Evolutionary conservation across 2,797 vertebrate genomes (phyloP), one percentile per base, ranked within the genome.

Genomic region (Trachops cirrhosus): DNA sequence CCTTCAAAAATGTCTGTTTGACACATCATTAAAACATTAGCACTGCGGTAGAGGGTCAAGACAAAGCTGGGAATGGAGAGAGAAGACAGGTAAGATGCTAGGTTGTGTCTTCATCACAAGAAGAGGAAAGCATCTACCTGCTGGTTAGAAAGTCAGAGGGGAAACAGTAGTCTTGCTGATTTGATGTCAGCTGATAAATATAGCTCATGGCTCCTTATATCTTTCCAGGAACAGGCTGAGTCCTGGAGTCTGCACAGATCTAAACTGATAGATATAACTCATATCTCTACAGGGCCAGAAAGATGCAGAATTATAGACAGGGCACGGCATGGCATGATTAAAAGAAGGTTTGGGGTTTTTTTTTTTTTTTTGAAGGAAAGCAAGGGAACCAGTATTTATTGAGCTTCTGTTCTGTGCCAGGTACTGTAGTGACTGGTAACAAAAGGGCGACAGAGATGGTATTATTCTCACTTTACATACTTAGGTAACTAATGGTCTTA

Each of bases 301-400:
- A 44, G 1, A 80, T 41, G 4, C 2, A 48, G 52, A 68, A 62
- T 0, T 82, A 4, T 9, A 85, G 46, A n/a, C 21, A 80, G 79
- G n/a, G 7, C 16, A 44, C 0, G 5, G 5, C 1, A 50, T 0
- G 6, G 4, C 2, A 54, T 0, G n/a, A 54, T 18, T 57, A 32
- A 24, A 70, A 32, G 18, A 8, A 64, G 24, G 62, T 67, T 67
- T 34, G 7, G 19, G 6, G 6, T 9, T 67, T 67, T 34, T n/a
- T 59, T 5, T 4, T 64, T 32, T 67, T 67, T 24, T 90, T 84
- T 64, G 15, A 92, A 39, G 9, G 29, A 6, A 80, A 50, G 19
- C 64, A 79, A 87, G 22, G 19, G 5, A 68, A 68, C 0, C 8
- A 18, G 2, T 50, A 46, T 71, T 67, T 32, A 89, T 3, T 73